phyloP scores from a whole-genome alignment of 2,797 vertebrate species.

The Rhabdophis nuchalis region DNA sequence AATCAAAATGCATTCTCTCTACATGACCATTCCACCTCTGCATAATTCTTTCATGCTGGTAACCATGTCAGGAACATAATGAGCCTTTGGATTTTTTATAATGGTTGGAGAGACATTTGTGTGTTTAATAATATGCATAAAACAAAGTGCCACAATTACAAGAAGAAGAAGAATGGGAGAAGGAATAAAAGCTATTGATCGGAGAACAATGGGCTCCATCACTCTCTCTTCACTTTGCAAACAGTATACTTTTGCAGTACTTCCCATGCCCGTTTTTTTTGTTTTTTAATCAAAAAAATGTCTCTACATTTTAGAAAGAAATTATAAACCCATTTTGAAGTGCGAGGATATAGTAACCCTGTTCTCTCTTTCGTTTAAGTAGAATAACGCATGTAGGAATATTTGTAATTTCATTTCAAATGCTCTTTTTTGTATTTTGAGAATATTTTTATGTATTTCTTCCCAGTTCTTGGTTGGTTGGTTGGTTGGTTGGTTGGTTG shows the following conservation, averaged over 20 bases:
- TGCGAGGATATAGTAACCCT: background rate
- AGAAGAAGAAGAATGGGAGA: background rate
- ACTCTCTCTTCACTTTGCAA: background rate
- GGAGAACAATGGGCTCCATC: background rate
- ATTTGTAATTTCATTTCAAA: background rate
- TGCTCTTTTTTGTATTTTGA: background rate
- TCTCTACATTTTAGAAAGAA: background rate
- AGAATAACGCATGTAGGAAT: background rate
- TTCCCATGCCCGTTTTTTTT: background rate
- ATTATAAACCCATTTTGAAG: background rate
- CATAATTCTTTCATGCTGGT: background rate
- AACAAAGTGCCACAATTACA: slow-evolving; percentile 3
- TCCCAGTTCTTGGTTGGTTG: background rate
- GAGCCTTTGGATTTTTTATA: background rate
- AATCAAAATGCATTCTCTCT: background rate
- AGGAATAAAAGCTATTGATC: slow-evolving; percentile 6
- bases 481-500: too few relatives aligned
- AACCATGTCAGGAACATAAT: background rate
- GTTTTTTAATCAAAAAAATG: background rate
- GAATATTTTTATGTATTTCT: background rate
- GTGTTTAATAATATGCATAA: background rate
- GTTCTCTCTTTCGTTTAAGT: background rate
- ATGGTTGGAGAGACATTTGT: background rate
- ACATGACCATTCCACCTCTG: background rate
- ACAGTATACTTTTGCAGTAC: background rate